Percentiles rank a stretch among this genome's conserved stretches.
Evolutionary conservation across 2,113 vertebrate genomes (phyloP).

Genomic region (Argyrosomus japonicus): DNA sequence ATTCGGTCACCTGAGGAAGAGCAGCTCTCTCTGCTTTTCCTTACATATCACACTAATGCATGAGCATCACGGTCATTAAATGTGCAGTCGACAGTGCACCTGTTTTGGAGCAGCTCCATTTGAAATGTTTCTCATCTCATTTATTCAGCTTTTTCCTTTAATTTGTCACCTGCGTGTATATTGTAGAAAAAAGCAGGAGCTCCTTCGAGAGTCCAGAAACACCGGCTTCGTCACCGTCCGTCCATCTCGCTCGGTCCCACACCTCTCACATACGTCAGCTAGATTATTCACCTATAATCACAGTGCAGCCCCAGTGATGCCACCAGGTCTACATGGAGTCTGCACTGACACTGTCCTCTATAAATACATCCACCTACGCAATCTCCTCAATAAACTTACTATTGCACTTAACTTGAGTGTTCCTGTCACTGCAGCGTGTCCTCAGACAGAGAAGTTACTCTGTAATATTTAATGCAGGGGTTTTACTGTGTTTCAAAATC

Average conservation of each 20-base stretch:
- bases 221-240: neutral
- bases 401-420: slow-evolving; percentile 71
- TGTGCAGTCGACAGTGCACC: too few species aligned
- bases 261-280: slow-evolving; percentile 53
- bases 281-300: slow-evolving; percentile 64
- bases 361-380: slow-evolving; percentile 63
- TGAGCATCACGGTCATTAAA: too few species aligned
- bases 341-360: slow-evolving; percentile 48
- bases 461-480: slow-evolving; percentile 64
- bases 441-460: slow-evolving; percentile 36
- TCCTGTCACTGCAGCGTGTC: slow-evolving; percentile 55
- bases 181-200: slow-evolving; percentile 16
- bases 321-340: slow-evolving; percentile 46
- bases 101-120: too few species aligned
- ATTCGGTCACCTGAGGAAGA: too few species aligned
- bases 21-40: too few species aligned
- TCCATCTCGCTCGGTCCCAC: slow-evolving; percentile 29
- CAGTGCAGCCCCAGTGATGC: slow-evolving; percentile 12
- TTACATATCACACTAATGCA: too few species aligned
- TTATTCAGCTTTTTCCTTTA: too few species aligned
- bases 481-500: slow-evolving; percentile 32
- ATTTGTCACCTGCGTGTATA: too few species aligned
- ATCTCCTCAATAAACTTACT: slow-evolving; percentile 58
- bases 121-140: too few species aligned
- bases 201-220: slow-evolving; percentile 35